Conservation (phyloP, 2,113 vertebrate genomes). For the Phylloscopus whistleri region DNA sequence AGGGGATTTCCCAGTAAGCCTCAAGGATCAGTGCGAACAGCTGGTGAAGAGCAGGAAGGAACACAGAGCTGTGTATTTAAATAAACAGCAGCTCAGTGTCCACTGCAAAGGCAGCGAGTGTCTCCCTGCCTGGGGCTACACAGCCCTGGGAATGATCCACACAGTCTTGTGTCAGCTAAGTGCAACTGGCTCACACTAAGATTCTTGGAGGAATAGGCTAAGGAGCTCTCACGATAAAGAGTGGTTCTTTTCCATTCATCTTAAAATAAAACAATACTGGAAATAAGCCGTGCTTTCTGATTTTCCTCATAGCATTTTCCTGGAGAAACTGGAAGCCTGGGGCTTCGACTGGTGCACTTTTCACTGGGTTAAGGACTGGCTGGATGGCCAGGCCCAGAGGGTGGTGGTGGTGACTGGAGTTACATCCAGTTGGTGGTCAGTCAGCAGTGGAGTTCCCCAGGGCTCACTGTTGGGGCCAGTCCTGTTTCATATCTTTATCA, state of each 20-base stretch:
- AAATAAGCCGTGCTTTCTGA: not conserved
- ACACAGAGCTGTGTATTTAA: not conserved
- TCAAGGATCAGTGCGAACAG: not conserved
- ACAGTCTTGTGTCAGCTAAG: not conserved
- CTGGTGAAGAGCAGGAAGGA: not conserved
- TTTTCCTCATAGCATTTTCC: not conserved
- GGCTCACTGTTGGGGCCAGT: not conserved
- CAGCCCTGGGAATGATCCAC: not conserved
- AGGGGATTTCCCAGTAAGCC: not conserved
- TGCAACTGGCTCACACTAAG: not conserved
- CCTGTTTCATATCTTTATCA: not conserved
- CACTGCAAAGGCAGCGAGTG: rapidly evolving
- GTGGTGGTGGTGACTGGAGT: not conserved
- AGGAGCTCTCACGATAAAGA: not conserved
- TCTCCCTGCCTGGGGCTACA: not conserved
- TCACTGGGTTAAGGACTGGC: not conserved
- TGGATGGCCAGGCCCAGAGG: not conserved
- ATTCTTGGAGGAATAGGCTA: not conserved
- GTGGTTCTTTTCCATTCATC: not conserved
- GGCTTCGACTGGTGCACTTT: not conserved
- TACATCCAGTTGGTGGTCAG: not conserved
- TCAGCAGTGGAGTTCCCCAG: not conserved
- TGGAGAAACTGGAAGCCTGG: not conserved
- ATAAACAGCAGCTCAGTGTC: not conserved
- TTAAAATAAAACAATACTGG: not conserved